Conservation (phyloP, 2,888 invertebrate species). For the Timandra comae region DNA sequence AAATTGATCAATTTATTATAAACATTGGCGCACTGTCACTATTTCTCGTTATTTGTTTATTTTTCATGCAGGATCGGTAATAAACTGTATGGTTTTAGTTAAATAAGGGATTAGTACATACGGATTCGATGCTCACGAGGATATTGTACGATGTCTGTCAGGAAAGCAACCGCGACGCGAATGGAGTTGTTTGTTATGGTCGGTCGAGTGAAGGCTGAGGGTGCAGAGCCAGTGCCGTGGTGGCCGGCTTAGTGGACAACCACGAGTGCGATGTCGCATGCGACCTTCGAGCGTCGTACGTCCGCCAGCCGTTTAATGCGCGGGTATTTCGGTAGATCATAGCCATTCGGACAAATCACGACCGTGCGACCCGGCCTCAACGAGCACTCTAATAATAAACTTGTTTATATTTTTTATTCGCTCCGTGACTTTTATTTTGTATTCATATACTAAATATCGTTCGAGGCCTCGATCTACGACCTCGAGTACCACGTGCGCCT, state of each 20-base stretch:
- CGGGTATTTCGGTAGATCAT: constrained; percentile 73
- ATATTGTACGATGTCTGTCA: too few relatives aligned
- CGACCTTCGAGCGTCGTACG: constrained; percentile 51
- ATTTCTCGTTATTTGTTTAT: too few relatives aligned
- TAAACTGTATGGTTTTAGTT: too few relatives aligned
- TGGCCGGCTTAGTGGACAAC: constrained; percentile 40
- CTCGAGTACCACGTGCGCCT: constrained; percentile 70
- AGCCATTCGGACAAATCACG: constrained; percentile 70
- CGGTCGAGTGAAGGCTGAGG: background rate
- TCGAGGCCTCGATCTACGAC: constrained; percentile 42
- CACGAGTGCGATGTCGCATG: constrained; percentile 47
- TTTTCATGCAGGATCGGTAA: too few relatives aligned
- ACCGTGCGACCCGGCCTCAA: constrained; percentile 73
- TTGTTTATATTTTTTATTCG: constrained; percentile 74
- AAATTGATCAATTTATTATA: too few relatives aligned
- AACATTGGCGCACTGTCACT: too few relatives aligned
- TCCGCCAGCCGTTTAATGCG: constrained; percentile 55
- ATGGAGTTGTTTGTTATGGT: background rate
- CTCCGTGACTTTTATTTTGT: constrained; percentile 56
- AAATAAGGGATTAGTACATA: too few relatives aligned
- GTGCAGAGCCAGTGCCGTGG: constrained; percentile 19
- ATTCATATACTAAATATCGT: constrained; percentile 23
- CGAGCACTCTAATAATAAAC: constrained; percentile 74
- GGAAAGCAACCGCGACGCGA: background rate
- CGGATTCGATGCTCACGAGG: too few relatives aligned